Conservation (phyloP, 2,113 vertebrate species). For the Dryoscopus gambensis region DNA sequence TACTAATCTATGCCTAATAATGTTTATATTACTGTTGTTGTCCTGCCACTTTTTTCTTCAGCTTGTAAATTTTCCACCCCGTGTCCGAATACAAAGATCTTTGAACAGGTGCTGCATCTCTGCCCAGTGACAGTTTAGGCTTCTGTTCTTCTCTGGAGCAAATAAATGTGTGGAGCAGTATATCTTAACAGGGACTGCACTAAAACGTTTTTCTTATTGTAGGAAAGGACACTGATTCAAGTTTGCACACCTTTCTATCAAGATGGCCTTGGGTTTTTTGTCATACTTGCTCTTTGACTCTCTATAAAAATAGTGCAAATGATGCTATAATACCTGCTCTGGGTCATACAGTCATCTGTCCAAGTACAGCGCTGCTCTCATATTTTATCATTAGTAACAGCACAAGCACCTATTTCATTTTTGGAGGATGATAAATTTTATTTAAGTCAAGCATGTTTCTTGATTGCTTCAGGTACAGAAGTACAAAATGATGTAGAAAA, state of each 20-base stretch:
- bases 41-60: neutral
- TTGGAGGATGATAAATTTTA: neutral
- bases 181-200: neutral
- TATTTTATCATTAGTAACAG: slow-evolving; percentile 16
- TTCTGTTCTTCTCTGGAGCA: neutral
- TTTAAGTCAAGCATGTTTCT: neutral
- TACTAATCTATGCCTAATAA: neutral
- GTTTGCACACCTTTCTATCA: neutral
- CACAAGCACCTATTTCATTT: neutral
- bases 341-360: neutral
- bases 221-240: neutral
- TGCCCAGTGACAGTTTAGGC: neutral
- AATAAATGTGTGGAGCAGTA: neutral
- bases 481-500: neutral
- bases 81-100: neutral
- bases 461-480: neutral
- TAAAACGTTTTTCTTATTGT: neutral
- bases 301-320: slow-evolving; percentile 1
- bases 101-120: neutral
- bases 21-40: neutral
- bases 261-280: slow-evolving; percentile 14
- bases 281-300: slow-evolving; percentile 1
- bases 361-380: neutral
- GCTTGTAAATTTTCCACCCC: neutral
- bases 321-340: neutral